phyloP scores from a whole-genome alignment of 2,797 vertebrate genomes.

The Schizopygopsis pylzovi region DNA sequence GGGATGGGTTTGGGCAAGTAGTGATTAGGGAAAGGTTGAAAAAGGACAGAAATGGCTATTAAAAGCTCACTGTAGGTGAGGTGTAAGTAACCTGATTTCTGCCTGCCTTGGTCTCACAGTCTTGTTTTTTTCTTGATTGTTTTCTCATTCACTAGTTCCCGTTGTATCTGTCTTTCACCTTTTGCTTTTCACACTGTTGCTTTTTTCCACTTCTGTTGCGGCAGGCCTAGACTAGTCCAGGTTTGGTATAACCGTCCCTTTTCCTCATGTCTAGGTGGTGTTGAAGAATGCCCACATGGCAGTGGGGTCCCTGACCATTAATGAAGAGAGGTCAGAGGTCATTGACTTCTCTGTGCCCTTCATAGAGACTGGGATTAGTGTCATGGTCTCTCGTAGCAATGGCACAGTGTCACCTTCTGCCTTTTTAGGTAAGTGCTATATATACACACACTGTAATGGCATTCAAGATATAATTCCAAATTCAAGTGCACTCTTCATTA shows the following conservation, averaged over 20 bases:
- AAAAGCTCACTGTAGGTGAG: constrained; percentile 53
- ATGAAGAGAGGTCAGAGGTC: constrained; percentile 96
- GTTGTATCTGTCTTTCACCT: constrained; percentile 20
- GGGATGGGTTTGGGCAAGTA: constrained; percentile 42
- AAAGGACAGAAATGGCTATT: constrained; percentile 49
- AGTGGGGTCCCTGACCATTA: constrained; percentile 97
- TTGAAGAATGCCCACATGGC: constrained; percentile 97
- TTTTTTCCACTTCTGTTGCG: background rate
- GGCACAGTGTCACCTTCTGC: constrained; percentile 98
- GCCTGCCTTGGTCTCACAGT: constrained; percentile 14
- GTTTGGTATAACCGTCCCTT: constrained; percentile 1
- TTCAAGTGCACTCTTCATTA: constrained; percentile 26
- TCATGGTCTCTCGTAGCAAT: constrained; percentile 99
- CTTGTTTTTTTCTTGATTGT: background rate
- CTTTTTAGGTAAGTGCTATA: constrained; percentile 86
- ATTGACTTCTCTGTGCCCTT: constrained; percentile 99
- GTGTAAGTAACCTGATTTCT: constrained; percentile 52
- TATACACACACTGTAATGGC: constrained; percentile 40
- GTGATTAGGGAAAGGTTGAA: constrained; percentile 28
- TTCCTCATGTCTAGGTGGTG: constrained; percentile 81
- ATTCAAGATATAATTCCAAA: constrained; percentile 19
- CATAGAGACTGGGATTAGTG: constrained; percentile 98
- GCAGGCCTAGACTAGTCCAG: constrained; percentile 4
- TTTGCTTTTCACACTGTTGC: background rate
- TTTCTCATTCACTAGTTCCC: constrained; percentile 29